Conservation (phyloP, 2,888 invertebrate species). For the Macaria notata region DNA sequence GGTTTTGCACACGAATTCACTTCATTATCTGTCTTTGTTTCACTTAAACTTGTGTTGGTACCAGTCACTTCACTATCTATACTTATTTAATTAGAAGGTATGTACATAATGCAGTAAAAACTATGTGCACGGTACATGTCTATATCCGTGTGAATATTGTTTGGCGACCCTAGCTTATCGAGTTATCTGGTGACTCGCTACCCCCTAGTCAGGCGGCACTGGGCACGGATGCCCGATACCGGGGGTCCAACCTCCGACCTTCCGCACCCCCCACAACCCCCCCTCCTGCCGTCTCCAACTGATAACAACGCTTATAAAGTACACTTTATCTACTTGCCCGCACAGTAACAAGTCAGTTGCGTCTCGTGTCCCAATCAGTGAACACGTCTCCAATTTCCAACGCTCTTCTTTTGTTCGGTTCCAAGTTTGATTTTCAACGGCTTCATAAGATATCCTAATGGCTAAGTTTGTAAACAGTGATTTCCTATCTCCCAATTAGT, state of each 20-base stretch:
- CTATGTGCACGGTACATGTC: no score
- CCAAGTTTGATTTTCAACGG: not conserved
- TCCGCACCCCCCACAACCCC: conserved; percentile 48
- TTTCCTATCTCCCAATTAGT: conserved; percentile 70
- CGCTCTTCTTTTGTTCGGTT: conserved; percentile 27
- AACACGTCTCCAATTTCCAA: conserved; percentile 36
- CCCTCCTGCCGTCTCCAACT: conserved; percentile 51
- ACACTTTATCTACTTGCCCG: conserved; percentile 43
- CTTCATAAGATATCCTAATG: conserved; percentile 52
- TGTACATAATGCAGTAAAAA: no score
- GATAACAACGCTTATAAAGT: conserved; percentile 72
- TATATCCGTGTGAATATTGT: conserved; percentile 8
- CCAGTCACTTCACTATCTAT: no score
- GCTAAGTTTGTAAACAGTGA: conserved; percentile 73
- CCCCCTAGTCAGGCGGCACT: conserved; percentile 74
- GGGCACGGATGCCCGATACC: conserved; percentile 62
- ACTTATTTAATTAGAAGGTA: no score
- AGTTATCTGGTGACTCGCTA: conserved; percentile 56
- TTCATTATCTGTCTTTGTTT: no score
- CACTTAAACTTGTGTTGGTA: no score
- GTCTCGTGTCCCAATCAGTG: conserved; percentile 34
- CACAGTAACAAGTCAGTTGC: conserved; percentile 47
- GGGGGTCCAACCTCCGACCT: conserved; percentile 62
- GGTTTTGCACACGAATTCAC: no score
- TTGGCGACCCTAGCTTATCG: conserved; percentile 48